Evolutionary conservation across 2,113 vertebrate species (phyloP).

Genomic region (Rafetus swinhoei): DNA sequence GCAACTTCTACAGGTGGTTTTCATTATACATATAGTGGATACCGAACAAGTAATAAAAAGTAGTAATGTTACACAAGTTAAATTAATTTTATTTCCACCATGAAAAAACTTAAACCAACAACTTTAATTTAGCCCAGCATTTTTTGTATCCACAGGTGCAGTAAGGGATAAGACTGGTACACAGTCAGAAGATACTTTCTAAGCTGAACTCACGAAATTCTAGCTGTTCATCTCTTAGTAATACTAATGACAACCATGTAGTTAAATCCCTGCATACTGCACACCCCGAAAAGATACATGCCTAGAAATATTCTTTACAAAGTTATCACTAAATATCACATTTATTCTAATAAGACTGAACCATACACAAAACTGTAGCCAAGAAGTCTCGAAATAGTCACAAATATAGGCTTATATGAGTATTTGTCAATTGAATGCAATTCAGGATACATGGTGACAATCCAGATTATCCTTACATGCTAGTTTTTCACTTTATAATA

Average conservation of each 20-base stretch:
- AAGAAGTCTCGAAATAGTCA: conserved; percentile 12
- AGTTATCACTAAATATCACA: conserved; percentile 18
- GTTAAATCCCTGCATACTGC: not conserved
- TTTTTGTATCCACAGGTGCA: not conserved
- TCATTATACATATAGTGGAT: not conserved
- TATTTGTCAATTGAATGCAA: not conserved
- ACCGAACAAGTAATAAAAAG: conserved; percentile 20
- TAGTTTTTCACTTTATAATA: conserved; percentile 29
- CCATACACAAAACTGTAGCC: conserved; percentile 14
- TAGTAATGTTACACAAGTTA: conserved; percentile 10
- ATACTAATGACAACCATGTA: not conserved
- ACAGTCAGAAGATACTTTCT: not conserved
- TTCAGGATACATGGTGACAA: not conserved
- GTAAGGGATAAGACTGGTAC: not conserved
- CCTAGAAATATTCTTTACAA: conserved; percentile 32
- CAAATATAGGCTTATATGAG: conserved; percentile 46
- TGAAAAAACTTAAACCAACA: conserved; percentile 9
- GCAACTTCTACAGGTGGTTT: not conserved
- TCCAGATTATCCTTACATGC: not conserved
- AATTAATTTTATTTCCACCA: not conserved
- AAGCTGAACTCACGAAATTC: not conserved
- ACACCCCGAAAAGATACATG: not conserved
- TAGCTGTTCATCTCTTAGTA: conserved; percentile 41
- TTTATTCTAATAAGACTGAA: not conserved
- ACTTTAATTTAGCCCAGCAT: conserved; percentile 12